Conservation (phyloP, 2,797 vertebrate genomes). For the Hyperoplus immaculatus region DNA sequence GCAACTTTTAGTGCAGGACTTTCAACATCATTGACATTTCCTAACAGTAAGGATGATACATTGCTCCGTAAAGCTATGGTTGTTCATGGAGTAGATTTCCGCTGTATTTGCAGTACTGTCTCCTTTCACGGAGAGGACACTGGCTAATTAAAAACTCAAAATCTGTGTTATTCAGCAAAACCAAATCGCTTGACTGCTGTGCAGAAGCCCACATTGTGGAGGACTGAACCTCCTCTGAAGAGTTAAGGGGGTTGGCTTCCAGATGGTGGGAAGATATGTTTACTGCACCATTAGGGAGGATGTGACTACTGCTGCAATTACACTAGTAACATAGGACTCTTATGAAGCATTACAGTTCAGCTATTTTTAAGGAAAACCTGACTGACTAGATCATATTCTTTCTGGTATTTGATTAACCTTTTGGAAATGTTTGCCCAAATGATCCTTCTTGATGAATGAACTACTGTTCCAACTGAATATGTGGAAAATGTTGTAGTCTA, state of each 20-base stretch:
- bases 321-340: slow-evolving; percentile 16
- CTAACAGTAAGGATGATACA: slow-evolving; percentile 62
- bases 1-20: slow-evolving; percentile 42
- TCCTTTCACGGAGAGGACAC: slow-evolving; percentile 60
- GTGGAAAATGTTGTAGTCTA: background rate
- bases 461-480: background rate
- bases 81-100: slow-evolving; percentile 62
- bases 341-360: slow-evolving; percentile 3
- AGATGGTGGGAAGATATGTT: slow-evolving; percentile 71
- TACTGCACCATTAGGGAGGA: slow-evolving; percentile 50
- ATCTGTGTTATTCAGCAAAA: slow-evolving; percentile 81
- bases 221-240: slow-evolving; percentile 62
- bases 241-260: slow-evolving; percentile 65
- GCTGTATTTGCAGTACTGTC: slow-evolving; percentile 78
- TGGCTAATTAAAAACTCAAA: slow-evolving; percentile 78
- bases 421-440: background rate
- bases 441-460: background rate
- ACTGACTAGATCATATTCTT: background rate
- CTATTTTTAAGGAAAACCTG: background rate
- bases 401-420: too few species aligned
- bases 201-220: slow-evolving; percentile 49
- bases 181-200: slow-evolving; percentile 78
- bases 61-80: slow-evolving; percentile 44
- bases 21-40: slow-evolving; percentile 46
- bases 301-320: slow-evolving; percentile 42